A percentile compares a stretch with the other conserved stretches of the same genome.
phyloP scores from a whole-genome alignment of 1,140 invertebrate genomes.

The Zeugodacus cucurbitae region DNA sequence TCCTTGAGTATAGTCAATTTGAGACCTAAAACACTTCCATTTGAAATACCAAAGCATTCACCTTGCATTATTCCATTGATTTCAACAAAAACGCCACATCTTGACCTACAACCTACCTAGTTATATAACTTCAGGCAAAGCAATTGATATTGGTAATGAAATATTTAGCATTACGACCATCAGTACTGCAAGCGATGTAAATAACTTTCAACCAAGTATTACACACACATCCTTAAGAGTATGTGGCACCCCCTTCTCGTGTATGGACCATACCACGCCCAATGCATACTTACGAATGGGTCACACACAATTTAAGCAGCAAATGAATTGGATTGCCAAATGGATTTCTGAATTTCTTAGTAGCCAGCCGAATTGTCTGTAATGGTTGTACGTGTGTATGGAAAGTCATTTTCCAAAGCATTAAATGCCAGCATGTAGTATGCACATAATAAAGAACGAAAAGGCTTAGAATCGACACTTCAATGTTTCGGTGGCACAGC shows the following conservation, averaged over 20 bases:
- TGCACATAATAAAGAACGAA: not conserved
- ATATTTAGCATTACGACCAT: too few relatives aligned
- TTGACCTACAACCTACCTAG: too few relatives aligned
- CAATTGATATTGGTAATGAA: too few relatives aligned
- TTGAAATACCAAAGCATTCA: too few relatives aligned
- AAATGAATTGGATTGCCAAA: conserved; percentile 10
- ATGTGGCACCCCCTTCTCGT: not conserved
- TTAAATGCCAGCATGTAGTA: not conserved
- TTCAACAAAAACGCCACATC: too few relatives aligned
- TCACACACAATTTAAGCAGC: conserved; percentile 12
- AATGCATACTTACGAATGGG: not conserved
- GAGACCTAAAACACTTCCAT: too few relatives aligned
- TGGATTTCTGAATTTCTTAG: not conserved
- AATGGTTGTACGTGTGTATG: not conserved
- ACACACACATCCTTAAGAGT: not conserved
- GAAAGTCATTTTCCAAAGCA: conserved; percentile 2
- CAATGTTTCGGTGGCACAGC: not conserved
- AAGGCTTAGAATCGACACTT: not conserved
- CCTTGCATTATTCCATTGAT: too few relatives aligned
- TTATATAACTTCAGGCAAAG: too few relatives aligned
- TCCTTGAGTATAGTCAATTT: too few relatives aligned
- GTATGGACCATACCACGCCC: not conserved
- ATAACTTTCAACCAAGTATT: not conserved
- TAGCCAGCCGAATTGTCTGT: conserved; percentile 11
- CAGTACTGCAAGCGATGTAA: not conserved